Conservation (phyloP, 92 coral and sea anemone genomes). For the Porites rus region DNA sequence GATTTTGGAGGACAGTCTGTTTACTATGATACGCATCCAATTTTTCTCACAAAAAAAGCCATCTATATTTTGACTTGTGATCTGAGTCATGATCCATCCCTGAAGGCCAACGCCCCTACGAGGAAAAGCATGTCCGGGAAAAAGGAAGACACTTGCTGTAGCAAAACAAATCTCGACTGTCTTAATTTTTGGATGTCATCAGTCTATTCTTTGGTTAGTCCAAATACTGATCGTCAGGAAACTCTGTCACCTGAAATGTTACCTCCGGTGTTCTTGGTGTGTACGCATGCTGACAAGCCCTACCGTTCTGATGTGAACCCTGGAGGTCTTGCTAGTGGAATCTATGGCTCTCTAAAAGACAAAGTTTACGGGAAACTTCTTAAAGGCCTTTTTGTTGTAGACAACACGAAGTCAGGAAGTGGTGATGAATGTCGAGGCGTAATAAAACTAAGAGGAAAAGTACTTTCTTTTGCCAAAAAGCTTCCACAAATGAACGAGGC, state of each 20-base stretch:
- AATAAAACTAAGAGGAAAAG: constrained; percentile 32
- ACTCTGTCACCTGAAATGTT: not conserved
- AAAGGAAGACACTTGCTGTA: constrained; percentile 14
- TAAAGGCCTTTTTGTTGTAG: constrained; percentile 45
- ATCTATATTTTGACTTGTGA: constrained; percentile 63
- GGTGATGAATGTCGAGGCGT: constrained; percentile 32
- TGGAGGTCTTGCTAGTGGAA: constrained; percentile 34
- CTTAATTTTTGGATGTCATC: constrained; percentile 76
- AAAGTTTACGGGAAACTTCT: constrained; percentile 23
- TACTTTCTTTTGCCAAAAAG: constrained; percentile 28
- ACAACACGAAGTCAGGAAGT: constrained; percentile 56
- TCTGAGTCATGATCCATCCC: constrained; percentile 52
- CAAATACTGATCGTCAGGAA: not conserved
- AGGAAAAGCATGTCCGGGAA: constrained; percentile 42
- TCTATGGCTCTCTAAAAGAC: constrained; percentile 23
- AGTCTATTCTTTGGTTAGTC: constrained; percentile 21
- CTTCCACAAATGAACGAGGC: constrained; percentile 20
- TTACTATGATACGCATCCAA: constrained; percentile 73
- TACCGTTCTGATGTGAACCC: constrained; percentile 26
- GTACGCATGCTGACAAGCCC: constrained; percentile 69
- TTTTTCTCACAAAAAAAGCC: constrained; percentile 65
- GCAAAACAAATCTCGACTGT: constrained; percentile 48
- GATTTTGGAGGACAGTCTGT: constrained; percentile 84
- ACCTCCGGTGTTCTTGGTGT: constrained; percentile 72
- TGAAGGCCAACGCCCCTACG: constrained; percentile 31